Base-by-base conservation (phyloP, 2,113 vertebrate species). In the Hypocryptadius cinnamomeus region DNA sequence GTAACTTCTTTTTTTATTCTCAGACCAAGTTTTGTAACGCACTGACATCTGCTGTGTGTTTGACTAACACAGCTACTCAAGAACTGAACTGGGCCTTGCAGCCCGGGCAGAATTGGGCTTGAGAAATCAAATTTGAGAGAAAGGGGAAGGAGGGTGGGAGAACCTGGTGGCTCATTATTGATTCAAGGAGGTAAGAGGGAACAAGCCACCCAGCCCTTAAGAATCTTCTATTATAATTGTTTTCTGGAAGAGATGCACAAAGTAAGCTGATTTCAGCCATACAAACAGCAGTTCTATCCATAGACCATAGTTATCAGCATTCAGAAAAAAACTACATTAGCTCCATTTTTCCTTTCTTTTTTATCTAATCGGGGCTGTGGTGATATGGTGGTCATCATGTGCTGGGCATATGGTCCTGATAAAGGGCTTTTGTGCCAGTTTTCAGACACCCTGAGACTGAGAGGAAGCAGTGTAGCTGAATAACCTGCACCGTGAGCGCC, bases 41-140 rank as follows among this genome's bases (percentile, higher is more conserved):
- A 95, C 96, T 97, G 96, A 96, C 94, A 97, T 97, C 97, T 97
- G 95, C 96, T 97, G 96, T 96, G 96, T 93, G 93, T 92, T 96
- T 84, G 78, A 79, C 96, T 79, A 82, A 90, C 22, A 33, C 77
- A 95, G 68, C 45, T 71, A 3, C 54, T 53, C 6, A 64, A 65
- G 81, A 48, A 8, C 69, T 23, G 37, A 61, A n/a, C n/a, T 2
- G 5, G 80, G 48, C 54, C 57, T 35, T 44, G 61, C 60, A 89
- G 79, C 70, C 74, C 11, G 1, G 1, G 0, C 20, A 3, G 27
- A 27, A n/a, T 0, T 0, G 66, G 24, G 28, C 40, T 87, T 3
- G 5, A 44, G 66, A 54, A 85, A 54, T 18, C 33, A 19, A 33
- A 40, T 23, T 18, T 15, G 33, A 81, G 61, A 28, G 50, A 65